Base-by-base conservation (phyloP, 2,797 vertebrate species). In the Phylloscopus collybita region DNA sequence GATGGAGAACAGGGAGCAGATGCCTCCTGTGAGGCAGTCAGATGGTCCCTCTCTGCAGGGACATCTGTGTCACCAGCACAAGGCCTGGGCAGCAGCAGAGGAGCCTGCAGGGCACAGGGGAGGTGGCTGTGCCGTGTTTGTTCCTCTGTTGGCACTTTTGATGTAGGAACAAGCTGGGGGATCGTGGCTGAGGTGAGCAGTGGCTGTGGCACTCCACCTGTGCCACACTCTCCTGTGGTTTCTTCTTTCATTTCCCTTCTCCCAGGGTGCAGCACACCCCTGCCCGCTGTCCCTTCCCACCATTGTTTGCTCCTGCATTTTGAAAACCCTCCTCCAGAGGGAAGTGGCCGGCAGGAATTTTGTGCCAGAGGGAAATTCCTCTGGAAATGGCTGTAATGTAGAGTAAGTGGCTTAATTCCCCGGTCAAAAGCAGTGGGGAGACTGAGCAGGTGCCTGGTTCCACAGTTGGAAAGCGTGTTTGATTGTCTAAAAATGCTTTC, bases 401-500 rank as follows among this genome's bases (percentile, higher is more conserved):
- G 54, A 53, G 36, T 42, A 78, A 73, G 11, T 38, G 51, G 13
- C 44, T 70, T 51, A 54, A 92, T 85, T 92, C 51, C 53, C 36
- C 0, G 1, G 36, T 25, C 2, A 3, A 53, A 54, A 86, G 69
- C 83, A 67, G 59, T 9, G 42, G 59, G 59, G 51, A 60, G 20
- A 19, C 34, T 10, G 66, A 85, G 64, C 44, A 80, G 50, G 34
- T 6, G 1, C 36, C 38, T 65, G 62, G 8, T 38, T 72, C 67
- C 72, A 45, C 49, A 51, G 73, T 0, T 34, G 65, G 62, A 74
- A 25, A 71, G 9, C 0, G 0, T 1, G 1, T 45, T 80, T 71
- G 70, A 38, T 53, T 88, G 26, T 27, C 67, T 72, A 50, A 74
- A 78, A 79, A 29, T 32, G 51, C 73, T 69, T 79, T 47, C 20